Percentiles rank a stretch among this genome's conserved stretches.
phyloP scores from a whole-genome alignment of 2,888 invertebrate species.

The Pristionchus arcanus region DNA sequence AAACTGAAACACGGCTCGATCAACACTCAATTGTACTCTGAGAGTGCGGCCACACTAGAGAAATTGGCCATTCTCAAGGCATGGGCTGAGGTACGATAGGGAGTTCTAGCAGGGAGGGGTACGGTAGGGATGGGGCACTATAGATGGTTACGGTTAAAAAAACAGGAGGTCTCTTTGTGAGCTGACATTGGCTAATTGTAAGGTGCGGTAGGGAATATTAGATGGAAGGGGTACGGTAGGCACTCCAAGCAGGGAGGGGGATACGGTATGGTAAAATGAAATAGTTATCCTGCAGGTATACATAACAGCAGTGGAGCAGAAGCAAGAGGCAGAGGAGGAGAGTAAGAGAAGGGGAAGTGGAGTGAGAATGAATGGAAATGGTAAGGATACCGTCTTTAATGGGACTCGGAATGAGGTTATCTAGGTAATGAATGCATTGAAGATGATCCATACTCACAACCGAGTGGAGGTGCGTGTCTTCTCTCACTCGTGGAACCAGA shows the following conservation, averaged over 20 bases:
- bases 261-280: not conserved
- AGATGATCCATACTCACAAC: not conserved
- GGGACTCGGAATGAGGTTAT: not conserved
- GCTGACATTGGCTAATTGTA: too few relatives aligned
- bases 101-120: not conserved
- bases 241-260: not conserved
- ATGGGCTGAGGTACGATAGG: conserved; percentile 92
- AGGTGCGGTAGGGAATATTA: too few relatives aligned
- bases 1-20: conserved; percentile 84
- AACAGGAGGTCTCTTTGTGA: too few relatives aligned
- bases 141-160: too few relatives aligned
- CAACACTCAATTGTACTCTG: conserved; percentile 81
- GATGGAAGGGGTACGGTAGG: conserved; percentile 83
- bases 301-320: conserved; percentile 89
- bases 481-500: conserved; percentile 95
- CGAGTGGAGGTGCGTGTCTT: conserved; percentile 80
- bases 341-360: conserved; percentile 11
- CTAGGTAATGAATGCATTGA: not conserved
- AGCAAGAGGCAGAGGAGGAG: conserved; percentile 60
- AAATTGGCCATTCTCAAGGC: conserved; percentile 97
- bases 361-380: conserved; percentile 42
- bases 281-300: conserved; percentile 81
- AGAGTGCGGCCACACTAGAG: conserved; percentile 96
- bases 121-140: not conserved
- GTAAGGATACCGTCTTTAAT: not conserved